phyloP scores from a whole-genome alignment of 2,113 vertebrate genomes.

The Hippocampus guttulatus region DNA sequence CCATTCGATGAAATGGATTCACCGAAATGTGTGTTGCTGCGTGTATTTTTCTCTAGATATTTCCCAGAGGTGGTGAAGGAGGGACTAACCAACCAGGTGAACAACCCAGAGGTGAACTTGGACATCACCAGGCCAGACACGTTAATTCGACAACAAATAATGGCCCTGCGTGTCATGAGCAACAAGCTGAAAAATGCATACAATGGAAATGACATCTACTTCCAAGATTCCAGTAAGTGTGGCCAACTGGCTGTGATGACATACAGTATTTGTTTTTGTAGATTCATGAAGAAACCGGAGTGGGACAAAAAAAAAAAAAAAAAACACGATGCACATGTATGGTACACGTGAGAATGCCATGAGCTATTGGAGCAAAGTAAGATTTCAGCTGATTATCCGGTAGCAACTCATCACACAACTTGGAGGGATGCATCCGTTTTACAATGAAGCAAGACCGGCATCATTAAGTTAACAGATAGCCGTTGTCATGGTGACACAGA shows the following conservation, averaged over 20 bases:
- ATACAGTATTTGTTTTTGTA: not conserved
- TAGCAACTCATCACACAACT: conserved; percentile 21
- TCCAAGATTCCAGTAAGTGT: conserved; percentile 93
- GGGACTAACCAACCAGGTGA: conserved; percentile 93
- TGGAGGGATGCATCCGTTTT: conserved; percentile 13
- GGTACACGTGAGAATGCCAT: not conserved
- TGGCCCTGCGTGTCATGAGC: conserved; percentile 94
- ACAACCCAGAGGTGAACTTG: conserved; percentile 95
- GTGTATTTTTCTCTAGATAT: conserved; percentile 73
- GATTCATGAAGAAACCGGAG: not conserved
- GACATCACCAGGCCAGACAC: conserved; percentile 96
- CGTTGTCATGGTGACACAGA: conserved; percentile 20
- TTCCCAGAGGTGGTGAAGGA: conserved; percentile 95
- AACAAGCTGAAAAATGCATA: conserved; percentile 94
- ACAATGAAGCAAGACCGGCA: conserved; percentile 26
- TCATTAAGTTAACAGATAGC: conserved; percentile 49
- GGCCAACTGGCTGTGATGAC: not conserved
- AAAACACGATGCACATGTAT: not conserved
- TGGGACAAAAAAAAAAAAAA: too few relatives aligned
- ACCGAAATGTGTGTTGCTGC: not conserved
- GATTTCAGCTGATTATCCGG: conserved; percentile 35
- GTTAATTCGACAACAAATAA: conserved; percentile 95
- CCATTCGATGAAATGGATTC: not conserved
- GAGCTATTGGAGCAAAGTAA: conserved; percentile 11
- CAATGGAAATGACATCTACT: conserved; percentile 96